A percentile compares a stretch with the other conserved stretches of the same genome.
Evolutionary conservation across 2,888 invertebrate genomes (phyloP).

Genomic region (Lasius platythorax): DNA sequence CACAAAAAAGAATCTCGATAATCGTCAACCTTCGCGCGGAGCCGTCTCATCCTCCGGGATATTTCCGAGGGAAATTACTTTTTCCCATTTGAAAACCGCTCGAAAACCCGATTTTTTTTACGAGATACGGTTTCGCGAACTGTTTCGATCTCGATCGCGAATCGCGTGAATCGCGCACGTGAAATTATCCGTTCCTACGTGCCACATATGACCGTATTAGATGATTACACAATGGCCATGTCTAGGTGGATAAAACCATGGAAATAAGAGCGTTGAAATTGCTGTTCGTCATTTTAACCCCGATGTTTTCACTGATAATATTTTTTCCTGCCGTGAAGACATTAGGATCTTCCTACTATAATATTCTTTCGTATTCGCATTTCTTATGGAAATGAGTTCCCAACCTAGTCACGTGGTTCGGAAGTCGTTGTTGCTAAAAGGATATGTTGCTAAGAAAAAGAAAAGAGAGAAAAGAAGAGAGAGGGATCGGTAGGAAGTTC

Average conservation of each 20-base stretch:
- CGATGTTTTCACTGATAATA: slow-evolving; percentile 6
- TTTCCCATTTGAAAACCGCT: slow-evolving; percentile 39
- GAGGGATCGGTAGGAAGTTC: background rate
- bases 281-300: slow-evolving; percentile 38
- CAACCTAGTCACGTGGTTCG: background rate
- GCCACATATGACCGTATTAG: background rate
- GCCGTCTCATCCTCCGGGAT: background rate
- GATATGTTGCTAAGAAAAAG: background rate
- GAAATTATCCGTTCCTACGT: slow-evolving; percentile 74
- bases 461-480: background rate
- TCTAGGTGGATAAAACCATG: background rate
- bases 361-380: slow-evolving; percentile 1
- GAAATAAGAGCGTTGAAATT: slow-evolving; percentile 7
- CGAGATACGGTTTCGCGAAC: slow-evolving; percentile 42
- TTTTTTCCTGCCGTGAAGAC: background rate
- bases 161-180: slow-evolving; percentile 67
- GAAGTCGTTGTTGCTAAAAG: slow-evolving; percentile 3
- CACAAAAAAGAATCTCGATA: slow-evolving; percentile 38
- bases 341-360: background rate
- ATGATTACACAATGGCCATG: background rate
- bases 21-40: slow-evolving; percentile 6
- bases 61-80: slow-evolving; percentile 57
- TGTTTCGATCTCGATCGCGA: slow-evolving; percentile 72
- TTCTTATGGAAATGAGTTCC: slow-evolving; percentile 35
- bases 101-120: slow-evolving; percentile 2